Conservation (phyloP, 1,140 invertebrate species). For the Formica selysi region DNA sequence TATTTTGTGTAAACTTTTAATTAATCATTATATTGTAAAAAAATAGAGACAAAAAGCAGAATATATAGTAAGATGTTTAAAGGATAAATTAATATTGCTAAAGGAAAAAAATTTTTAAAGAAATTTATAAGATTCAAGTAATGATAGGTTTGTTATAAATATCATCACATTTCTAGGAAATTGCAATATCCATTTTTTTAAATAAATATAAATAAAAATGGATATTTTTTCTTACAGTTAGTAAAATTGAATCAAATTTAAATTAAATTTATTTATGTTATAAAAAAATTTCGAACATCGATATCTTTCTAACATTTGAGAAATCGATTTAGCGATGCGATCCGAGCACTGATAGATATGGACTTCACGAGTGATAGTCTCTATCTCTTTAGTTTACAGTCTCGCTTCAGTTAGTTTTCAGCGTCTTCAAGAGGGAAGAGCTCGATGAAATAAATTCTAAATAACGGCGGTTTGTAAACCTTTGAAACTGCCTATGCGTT, state of each 20-base stretch:
- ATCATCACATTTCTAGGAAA: too few relatives aligned
- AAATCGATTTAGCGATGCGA: constrained; percentile 32
- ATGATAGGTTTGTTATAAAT: too few relatives aligned
- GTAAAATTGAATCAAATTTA: neutral
- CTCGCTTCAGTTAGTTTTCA: constrained; percentile 38
- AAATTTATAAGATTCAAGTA: neutral
- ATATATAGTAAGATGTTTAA: neutral
- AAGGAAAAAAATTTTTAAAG: neutral
- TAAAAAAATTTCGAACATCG: neutral
- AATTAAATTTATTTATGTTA: neutral
- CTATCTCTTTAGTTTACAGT: constrained; percentile 42
- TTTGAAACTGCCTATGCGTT: neutral
- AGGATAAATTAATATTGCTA: neutral
- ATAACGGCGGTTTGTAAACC: constrained; percentile 33
- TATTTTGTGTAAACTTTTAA: neutral
- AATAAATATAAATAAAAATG: too few relatives aligned
- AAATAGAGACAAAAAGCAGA: neutral
- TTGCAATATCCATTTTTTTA: too few relatives aligned
- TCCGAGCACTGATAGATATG: neutral
- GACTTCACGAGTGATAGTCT: constrained; percentile 57
- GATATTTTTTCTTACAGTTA: neutral
- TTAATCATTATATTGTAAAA: neutral
- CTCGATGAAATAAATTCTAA: constrained; percentile 52
- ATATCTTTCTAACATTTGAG: too few relatives aligned
- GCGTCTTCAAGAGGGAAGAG: neutral